phyloP scores from a whole-genome alignment of 2,888 invertebrate genomes.

The Gastracanthus pulcherrimus region DNA sequence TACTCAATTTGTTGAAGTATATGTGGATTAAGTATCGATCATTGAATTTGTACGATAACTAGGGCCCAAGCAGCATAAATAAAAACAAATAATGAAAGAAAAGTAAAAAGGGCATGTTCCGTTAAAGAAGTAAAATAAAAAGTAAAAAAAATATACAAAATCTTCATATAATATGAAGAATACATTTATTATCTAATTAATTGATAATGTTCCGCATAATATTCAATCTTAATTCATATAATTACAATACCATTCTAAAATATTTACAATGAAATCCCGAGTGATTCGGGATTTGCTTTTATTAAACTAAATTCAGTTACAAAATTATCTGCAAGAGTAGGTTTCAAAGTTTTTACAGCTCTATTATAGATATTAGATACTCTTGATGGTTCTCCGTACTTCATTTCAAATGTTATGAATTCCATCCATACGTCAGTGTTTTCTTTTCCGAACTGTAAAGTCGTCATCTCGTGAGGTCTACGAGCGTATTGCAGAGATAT shows the following conservation, averaged over 20 bases:
- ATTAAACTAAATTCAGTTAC: conserved; percentile 79
- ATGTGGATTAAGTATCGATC: no score
- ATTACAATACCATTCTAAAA: not conserved
- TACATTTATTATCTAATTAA: not conserved
- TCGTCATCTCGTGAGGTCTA: conserved; percentile 82
- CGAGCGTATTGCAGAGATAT: conserved; percentile 71
- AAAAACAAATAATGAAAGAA: no score
- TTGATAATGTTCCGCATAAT: not conserved
- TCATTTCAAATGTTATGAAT: conserved; percentile 85
- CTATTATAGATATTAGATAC: conserved; percentile 81
- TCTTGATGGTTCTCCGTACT: conserved; percentile 80
- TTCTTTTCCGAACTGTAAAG: conserved; percentile 83
- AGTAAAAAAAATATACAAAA: no score
- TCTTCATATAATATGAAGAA: not conserved
- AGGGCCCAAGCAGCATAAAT: no score
- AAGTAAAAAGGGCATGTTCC: no score
- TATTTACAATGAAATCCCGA: conserved; percentile 38
- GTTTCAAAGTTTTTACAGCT: conserved; percentile 82
- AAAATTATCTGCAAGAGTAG: conserved; percentile 79
- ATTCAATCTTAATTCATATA: not conserved
- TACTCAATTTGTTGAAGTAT: no score
- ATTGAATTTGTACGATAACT: no score
- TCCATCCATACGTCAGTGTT: conserved; percentile 86
- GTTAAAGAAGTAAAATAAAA: no score
- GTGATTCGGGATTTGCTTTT: conserved; percentile 74